These are phyloP conservation scores for Micrastur ruficollis DNA, from an alignment of 2,797 vertebrate genomes.

Conservation along the genomic window DNA sequence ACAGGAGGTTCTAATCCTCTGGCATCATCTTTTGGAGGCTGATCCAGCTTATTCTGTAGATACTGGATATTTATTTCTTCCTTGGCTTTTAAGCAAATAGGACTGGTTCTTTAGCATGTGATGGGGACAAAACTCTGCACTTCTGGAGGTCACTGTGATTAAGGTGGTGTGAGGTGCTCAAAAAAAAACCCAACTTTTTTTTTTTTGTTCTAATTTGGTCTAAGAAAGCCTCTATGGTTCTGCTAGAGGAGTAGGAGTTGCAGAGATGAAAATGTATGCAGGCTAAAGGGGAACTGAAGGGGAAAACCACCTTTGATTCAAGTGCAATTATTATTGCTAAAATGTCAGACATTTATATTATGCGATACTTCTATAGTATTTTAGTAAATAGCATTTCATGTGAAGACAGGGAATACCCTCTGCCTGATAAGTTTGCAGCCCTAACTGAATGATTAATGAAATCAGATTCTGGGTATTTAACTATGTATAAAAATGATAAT, in stretches of 20 bases:
- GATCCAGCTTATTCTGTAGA: background rate
- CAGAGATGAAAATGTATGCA: background rate
- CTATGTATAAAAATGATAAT: slow-evolving; percentile 30
- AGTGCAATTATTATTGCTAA: background rate
- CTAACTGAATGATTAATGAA: slow-evolving; percentile 44
- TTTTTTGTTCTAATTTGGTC: background rate
- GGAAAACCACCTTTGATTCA: background rate
- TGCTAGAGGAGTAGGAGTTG: background rate
- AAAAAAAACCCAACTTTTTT: background rate
- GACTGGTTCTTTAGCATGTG: background rate
- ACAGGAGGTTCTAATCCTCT: background rate
- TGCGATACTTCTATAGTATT: background rate
- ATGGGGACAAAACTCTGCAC: background rate
- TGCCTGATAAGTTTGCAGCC: background rate
- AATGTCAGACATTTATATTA: background rate
- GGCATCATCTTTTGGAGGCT: background rate
- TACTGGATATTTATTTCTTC: background rate
- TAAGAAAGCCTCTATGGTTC: background rate
- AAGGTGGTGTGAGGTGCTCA: background rate
- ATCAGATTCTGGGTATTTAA: slow-evolving; percentile 29
- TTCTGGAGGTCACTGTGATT: background rate
- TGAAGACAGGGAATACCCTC: background rate
- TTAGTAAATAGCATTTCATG: background rate
- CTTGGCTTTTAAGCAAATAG: background rate
- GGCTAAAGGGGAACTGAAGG: background rate